Percentiles rank a stretch among this genome's conserved stretches.
phyloP scores from a whole-genome alignment of 1,140 invertebrate genomes.

The Latrodectus geometricus region DNA sequence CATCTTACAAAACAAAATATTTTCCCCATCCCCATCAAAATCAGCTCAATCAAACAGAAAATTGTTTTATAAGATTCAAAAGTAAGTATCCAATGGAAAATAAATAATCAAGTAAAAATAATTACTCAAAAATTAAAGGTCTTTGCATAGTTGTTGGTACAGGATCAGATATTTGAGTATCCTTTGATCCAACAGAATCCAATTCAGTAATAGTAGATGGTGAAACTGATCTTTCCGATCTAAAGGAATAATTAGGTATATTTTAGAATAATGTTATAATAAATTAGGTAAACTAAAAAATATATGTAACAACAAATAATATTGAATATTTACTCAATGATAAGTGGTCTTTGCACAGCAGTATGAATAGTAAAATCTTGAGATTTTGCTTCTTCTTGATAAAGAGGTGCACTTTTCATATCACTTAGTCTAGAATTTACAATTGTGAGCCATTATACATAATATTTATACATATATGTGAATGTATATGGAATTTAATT shows the following conservation, averaged over 20 bases:
- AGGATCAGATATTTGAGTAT: slow-evolving; percentile 1
- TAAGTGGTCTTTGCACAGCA: slow-evolving; percentile 29
- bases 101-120: not conserved
- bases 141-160: slow-evolving; percentile 28
- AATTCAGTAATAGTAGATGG: not conserved
- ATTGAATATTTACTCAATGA: slow-evolving; percentile 28
- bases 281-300: not conserved
- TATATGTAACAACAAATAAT: not conserved
- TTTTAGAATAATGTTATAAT: not conserved
- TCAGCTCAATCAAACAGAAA: not conserved
- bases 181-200: not conserved
- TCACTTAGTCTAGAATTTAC: not conserved
- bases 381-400: not conserved
- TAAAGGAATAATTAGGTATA: not conserved
- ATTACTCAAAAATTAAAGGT: slow-evolving; percentile 42
- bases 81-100: not conserved
- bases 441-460: not conserved
- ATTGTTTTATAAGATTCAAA: not conserved
- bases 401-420: not conserved
- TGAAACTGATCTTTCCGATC: slow-evolving; percentile 26
- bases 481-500: not conserved
- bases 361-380: slow-evolving; percentile 5
- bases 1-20: too few relatives aligned
- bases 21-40: too few relatives aligned
- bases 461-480: not conserved